Evolutionary conservation across 2,113 vertebrate species (phyloP).

Genomic region (Neofelis nebulosa): DNA sequence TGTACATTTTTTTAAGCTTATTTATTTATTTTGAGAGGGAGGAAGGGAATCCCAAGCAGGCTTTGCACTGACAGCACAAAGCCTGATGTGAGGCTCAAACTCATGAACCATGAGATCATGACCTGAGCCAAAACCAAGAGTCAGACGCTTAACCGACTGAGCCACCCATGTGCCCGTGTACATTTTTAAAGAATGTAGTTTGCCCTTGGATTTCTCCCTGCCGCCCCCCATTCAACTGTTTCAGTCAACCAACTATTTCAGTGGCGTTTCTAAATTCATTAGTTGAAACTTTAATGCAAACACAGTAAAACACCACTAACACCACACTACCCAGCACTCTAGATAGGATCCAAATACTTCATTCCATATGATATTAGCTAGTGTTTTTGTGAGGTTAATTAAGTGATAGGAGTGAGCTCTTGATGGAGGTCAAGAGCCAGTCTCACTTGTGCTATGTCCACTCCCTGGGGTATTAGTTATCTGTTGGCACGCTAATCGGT

Average conservation of each 20-base stretch:
- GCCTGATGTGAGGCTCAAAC: background rate
- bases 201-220: background rate
- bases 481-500: background rate
- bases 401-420: background rate
- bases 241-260: background rate
- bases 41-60: background rate
- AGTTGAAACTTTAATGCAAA: background rate
- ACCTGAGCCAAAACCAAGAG: background rate
- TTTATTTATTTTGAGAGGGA: background rate
- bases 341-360: background rate
- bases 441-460: background rate
- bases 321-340: background rate
- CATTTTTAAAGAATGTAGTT: background rate
- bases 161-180: background rate
- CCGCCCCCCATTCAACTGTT: background rate
- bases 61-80: background rate
- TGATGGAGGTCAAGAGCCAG: background rate
- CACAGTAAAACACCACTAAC: background rate
- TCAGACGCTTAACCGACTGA: background rate
- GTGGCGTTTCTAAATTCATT: background rate
- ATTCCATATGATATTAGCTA: background rate
- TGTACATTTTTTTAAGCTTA: background rate
- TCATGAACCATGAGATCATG: background rate
- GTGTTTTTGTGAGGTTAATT: background rate
- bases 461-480: background rate